Conservation (phyloP, 1,140 invertebrate species). For the Listronotus bonariensis region DNA sequence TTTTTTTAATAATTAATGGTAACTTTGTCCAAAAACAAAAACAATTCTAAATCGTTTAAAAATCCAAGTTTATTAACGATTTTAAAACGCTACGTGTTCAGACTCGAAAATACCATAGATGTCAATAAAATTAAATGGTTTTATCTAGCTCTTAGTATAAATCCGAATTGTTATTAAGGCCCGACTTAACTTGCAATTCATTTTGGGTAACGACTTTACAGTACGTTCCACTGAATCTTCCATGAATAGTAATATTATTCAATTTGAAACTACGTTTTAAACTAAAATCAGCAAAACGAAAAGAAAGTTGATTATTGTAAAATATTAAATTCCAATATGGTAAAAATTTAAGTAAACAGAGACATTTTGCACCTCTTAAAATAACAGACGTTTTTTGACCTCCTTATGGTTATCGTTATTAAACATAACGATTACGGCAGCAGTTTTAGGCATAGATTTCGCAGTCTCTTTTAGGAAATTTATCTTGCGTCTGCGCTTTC, state of each 20-base stretch:
- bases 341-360: no score
- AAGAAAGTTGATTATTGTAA: constrained; percentile 1
- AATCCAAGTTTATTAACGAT: constrained; percentile 5
- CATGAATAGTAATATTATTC: constrained; percentile 46
- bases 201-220: constrained; percentile 29
- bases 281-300: constrained; percentile 38
- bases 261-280: constrained; percentile 44
- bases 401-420: no score
- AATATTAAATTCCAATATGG: constrained; percentile 11
- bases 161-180: constrained; percentile 28
- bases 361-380: no score
- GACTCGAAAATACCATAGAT: constrained; percentile 17
- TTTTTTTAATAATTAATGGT: no score
- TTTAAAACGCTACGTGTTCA: constrained; percentile 16
- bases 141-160: constrained; percentile 34
- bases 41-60: no score
- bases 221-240: constrained; percentile 29
- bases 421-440: no score
- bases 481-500: no score
- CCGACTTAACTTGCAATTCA: constrained; percentile 27
- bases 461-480: no score
- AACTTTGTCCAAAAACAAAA: no score
- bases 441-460: no score
- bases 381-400: no score
- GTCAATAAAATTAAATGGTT: constrained; percentile 31